A percentile compares a stretch with the other conserved stretches of the same genome.
These are phyloP conservation scores for Tromatobia lineatoria DNA, from an alignment of 2,888 invertebrate genomes.

Conservation along the genomic window DNA sequence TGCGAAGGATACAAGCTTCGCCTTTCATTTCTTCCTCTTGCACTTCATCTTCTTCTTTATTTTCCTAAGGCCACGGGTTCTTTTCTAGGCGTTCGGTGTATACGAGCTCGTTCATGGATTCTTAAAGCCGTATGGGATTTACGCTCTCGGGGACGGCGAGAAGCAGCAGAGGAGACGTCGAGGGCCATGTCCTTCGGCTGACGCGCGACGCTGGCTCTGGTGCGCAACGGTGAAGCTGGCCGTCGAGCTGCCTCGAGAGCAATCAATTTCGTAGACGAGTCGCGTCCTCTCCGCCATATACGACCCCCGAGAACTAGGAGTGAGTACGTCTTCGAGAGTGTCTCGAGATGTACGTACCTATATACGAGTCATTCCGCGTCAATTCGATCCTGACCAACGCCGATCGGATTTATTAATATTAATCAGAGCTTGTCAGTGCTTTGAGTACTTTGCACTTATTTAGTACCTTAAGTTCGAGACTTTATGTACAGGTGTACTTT, in stretches of 20 bases:
- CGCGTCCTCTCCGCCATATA: conserved; percentile 41
- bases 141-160: conserved; percentile 10
- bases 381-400: no score
- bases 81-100: background rate
- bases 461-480: no score
- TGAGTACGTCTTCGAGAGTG: conserved; percentile 49
- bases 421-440: no score
- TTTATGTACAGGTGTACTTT: no score
- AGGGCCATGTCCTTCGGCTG: conserved; percentile 9
- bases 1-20: background rate
- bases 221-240: conserved; percentile 28
- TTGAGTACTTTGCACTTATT: no score
- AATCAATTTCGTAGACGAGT: conserved; percentile 64
- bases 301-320: conserved; percentile 24
- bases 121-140: conserved; percentile 42
- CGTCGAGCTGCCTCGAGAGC: conserved; percentile 56
- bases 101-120: conserved; percentile 45
- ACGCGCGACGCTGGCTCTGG: conserved; percentile 11
- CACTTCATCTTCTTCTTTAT: conserved; percentile 16
- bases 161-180: conserved; percentile 27
- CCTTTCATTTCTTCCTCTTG: conserved; percentile 17
- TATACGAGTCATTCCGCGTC: background rate
- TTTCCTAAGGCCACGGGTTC: background rate
- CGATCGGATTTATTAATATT: no score
- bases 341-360: conserved; percentile 37